phyloP scores from a whole-genome alignment of 2,113 vertebrate species.

The Psephotus haematonotus region DNA sequence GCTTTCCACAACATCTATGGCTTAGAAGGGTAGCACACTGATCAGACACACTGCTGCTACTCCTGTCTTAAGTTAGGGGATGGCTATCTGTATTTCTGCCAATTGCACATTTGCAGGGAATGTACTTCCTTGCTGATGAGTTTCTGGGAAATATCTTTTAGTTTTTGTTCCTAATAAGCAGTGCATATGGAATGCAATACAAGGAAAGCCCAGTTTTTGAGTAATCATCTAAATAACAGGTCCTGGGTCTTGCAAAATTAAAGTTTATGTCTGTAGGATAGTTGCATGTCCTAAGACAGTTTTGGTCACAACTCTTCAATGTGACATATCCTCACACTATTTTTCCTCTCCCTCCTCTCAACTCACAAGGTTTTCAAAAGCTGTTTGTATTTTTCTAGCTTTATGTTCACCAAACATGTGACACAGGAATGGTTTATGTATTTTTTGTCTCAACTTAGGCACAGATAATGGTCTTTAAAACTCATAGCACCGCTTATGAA shows the following conservation, averaged over 20 bases:
- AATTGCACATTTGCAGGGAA: neutral
- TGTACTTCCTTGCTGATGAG: neutral
- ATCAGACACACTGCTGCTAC: neutral
- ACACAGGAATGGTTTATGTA: neutral
- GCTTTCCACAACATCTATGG: neutral
- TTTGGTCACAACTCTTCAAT: neutral
- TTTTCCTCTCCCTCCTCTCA: neutral
- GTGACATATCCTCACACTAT: neutral
- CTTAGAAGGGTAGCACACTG: neutral
- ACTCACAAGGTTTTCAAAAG: neutral
- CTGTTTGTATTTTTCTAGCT: neutral
- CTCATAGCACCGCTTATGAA: neutral
- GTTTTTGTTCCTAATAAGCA: neutral
- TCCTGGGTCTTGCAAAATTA: neutral
- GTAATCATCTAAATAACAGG: neutral
- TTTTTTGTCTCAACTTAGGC: neutral
- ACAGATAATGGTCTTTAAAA: neutral
- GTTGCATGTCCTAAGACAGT: neutral
- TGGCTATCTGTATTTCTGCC: neutral
- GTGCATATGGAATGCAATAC: neutral
- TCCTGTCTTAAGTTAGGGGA: neutral
- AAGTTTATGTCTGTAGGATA: neutral
- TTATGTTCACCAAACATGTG: neutral
- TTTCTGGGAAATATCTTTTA: neutral
- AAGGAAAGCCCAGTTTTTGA: neutral